Conservation (phyloP, 1,140 invertebrate species). For the Trypoxylus dichotomus region DNA sequence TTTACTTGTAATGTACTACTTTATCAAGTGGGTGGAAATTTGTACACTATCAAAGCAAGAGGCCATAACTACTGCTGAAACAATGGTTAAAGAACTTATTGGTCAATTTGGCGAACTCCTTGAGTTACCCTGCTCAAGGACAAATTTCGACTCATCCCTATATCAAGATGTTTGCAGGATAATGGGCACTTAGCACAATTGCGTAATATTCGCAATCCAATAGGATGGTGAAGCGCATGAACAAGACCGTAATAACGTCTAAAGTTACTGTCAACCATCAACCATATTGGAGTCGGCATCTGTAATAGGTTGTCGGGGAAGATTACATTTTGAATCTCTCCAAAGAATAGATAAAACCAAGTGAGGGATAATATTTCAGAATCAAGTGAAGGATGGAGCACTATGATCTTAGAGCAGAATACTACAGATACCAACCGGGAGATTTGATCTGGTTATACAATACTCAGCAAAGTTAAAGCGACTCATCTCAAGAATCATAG, state of each 20-base stretch:
- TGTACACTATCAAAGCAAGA: slow-evolving; percentile 51
- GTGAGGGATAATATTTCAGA: no score
- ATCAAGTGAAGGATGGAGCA: not conserved
- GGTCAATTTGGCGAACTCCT: slow-evolving; percentile 49
- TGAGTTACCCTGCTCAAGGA: slow-evolving; percentile 50
- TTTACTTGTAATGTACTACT: slow-evolving; percentile 50
- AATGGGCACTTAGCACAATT: no score
- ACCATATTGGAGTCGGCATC: not conserved
- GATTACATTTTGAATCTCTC: no score
- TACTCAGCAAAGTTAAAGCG: no score
- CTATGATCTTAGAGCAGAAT: not conserved
- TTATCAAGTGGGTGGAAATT: slow-evolving; percentile 52
- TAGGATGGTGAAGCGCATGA: no score
- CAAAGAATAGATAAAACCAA: no score
- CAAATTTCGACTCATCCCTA: not conserved
- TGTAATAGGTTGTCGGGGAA: no score
- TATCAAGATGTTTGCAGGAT: no score
- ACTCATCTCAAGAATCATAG: not conserved
- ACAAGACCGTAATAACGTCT: no score
- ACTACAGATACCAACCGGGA: not conserved
- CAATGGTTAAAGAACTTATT: slow-evolving; percentile 46
- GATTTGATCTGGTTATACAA: slow-evolving; percentile 19
- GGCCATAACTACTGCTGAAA: slow-evolving; percentile 48
- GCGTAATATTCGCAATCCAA: no score
- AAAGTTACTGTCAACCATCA: no score